Conservation (phyloP, 2,888 invertebrate genomes). For the Callyntrura guangdongensis region DNA sequence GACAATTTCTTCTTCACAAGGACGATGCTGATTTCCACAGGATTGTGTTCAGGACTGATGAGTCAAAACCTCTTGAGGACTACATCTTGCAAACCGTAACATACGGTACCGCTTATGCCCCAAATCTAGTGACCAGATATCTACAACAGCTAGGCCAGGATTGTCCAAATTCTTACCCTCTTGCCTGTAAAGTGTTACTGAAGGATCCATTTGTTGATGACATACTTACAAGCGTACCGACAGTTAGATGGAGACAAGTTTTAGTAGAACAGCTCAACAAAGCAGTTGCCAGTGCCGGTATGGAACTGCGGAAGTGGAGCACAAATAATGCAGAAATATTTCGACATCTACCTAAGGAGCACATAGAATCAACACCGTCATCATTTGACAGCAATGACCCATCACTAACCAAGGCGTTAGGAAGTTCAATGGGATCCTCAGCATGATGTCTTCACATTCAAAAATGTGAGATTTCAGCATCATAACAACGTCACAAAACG, state of each 20-base stretch:
- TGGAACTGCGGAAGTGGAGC: slow-evolving; percentile 66
- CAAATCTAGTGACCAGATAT: slow-evolving; percentile 84
- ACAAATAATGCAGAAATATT: slow-evolving; percentile 59
- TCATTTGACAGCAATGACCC: slow-evolving; percentile 42
- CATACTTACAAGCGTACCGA: slow-evolving; percentile 30
- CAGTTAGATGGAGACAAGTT: slow-evolving; percentile 6
- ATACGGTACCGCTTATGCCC: slow-evolving; percentile 85
- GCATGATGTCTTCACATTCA: slow-evolving; percentile 59
- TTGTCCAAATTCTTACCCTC: slow-evolving; percentile 66
- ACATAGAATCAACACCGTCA: not conserved
- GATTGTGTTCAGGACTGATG: slow-evolving; percentile 85
- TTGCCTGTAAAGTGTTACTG: slow-evolving; percentile 74
- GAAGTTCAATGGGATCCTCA: slow-evolving; percentile 69
- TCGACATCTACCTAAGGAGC: slow-evolving; percentile 35
- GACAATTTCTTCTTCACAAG: slow-evolving; percentile 84
- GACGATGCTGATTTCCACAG: slow-evolving; percentile 85
- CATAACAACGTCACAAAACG: slow-evolving; percentile 78
- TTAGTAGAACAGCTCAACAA: slow-evolving; percentile 41
- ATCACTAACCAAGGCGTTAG: slow-evolving; percentile 63
- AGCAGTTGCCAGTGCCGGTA: not conserved
- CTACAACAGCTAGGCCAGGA: slow-evolving; percentile 84
- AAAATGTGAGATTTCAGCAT: not conserved
- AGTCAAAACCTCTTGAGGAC: slow-evolving; percentile 77
- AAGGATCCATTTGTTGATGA: slow-evolving; percentile 85
- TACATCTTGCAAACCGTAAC: slow-evolving; percentile 85